phyloP scores from a whole-genome alignment of 2,888 invertebrate species.

The Octodonta nipae region DNA sequence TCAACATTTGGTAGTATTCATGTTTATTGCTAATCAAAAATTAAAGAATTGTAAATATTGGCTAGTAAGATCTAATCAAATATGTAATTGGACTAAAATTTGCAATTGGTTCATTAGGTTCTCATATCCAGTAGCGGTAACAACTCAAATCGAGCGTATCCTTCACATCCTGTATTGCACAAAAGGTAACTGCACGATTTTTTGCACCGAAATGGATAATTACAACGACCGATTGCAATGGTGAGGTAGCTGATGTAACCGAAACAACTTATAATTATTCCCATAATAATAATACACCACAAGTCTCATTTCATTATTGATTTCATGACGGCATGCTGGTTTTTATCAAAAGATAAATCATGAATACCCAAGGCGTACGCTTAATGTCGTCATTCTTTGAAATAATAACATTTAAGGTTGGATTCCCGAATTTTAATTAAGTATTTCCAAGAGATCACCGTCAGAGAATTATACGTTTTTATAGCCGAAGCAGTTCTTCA shows the following conservation, averaged over 20 bases:
- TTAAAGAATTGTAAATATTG: no score
- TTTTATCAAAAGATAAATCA: constrained; percentile 18
- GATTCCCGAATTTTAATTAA: constrained; percentile 30
- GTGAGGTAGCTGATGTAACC: constrained; percentile 11
- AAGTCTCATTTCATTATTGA: constrained; percentile 22
- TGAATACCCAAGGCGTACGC: constrained; percentile 16
- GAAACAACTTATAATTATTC: constrained; percentile 16
- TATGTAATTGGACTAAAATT: no score
- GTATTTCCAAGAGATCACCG: constrained; percentile 26
- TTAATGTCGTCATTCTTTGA: constrained; percentile 21
- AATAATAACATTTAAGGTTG: constrained; percentile 25
- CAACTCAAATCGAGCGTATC: neutral
- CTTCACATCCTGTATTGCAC: constrained; percentile 10
- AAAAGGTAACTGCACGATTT: constrained; percentile 4
- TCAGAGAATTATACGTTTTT: constrained; percentile 11
- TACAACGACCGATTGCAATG: neutral
- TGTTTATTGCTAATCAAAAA: no score
- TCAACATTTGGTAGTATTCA: no score
- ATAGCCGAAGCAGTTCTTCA: constrained; percentile 9
- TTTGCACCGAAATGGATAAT: no score
- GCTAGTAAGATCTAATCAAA: no score
- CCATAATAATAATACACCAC: constrained; percentile 16
- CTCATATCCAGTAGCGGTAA: no score
- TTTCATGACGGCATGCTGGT: constrained; percentile 22
- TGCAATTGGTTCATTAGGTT: no score